Evolutionary conservation across 2,113 vertebrate species (phyloP).

Genomic region (Mustela nigripes): DNA sequence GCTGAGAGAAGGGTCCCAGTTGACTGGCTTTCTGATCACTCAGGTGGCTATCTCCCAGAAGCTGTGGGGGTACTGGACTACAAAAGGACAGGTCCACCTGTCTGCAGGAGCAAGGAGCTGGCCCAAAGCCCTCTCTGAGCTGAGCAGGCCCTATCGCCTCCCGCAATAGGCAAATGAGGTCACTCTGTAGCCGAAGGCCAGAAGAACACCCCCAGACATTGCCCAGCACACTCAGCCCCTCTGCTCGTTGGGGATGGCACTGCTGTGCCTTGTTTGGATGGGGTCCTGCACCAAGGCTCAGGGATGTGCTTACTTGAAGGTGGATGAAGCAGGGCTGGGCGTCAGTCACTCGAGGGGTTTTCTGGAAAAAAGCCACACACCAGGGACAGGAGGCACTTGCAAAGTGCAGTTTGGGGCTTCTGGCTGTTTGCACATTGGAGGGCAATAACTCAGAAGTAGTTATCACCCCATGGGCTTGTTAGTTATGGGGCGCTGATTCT

Average conservation of each 20-base stretch:
- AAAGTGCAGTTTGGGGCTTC: not conserved
- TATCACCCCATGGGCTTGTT: not conserved
- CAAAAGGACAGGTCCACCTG: not conserved
- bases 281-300: not conserved
- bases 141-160: not conserved
- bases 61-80: accelerated
- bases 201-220: not conserved
- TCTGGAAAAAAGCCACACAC: not conserved
- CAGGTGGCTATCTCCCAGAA: not conserved
- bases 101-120: not conserved
- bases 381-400: not conserved
- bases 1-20: not conserved
- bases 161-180: accelerated
- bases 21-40: not conserved
- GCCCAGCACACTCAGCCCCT: not conserved
- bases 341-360: not conserved
- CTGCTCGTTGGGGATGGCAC: not conserved
- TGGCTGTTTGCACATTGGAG: not conserved
- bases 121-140: not conserved
- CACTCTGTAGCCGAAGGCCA: not conserved
- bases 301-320: not conserved
- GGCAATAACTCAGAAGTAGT: not conserved
- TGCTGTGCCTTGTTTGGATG: not conserved
- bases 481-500: not conserved
- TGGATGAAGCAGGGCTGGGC: not conserved